Conservation (phyloP, 1,140 invertebrate genomes). For the Trichonephila inaurata region DNA sequence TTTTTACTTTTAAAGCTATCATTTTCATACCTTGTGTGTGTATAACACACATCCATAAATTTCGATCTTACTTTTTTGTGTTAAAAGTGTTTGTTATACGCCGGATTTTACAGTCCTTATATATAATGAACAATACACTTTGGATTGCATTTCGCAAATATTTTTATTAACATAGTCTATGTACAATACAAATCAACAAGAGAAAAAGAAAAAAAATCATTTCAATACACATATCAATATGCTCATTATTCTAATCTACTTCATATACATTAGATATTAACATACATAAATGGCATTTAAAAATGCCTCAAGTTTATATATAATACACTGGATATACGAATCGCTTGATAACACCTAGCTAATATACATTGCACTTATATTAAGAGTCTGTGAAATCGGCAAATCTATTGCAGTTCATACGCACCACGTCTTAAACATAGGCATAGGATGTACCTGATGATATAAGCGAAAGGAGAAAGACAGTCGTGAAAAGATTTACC, state of each 20-base stretch:
- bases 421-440: not conserved
- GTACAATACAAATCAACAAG: slow-evolving; percentile 35
- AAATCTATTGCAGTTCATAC: not conserved
- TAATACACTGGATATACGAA: slow-evolving; percentile 1
- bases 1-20: no score
- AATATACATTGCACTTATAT: slow-evolving; percentile 17
- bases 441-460: not conserved
- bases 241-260: not conserved
- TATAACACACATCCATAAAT: no score
- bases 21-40: no score
- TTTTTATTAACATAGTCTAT: slow-evolving; percentile 45
- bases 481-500: no score
- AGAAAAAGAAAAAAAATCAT: not conserved
- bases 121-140: not conserved
- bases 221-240: slow-evolving; percentile 10
- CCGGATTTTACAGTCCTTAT: no score
- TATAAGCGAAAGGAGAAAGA: accelerated
- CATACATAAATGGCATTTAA: slow-evolving; percentile 8
- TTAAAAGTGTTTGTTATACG: no score
- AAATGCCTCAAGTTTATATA: not conserved
- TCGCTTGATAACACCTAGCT: not conserved
- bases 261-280: slow-evolving; percentile 47
- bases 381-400: not conserved
- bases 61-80: no score
- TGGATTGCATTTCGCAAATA: not conserved